Evolutionary conservation across 2,797 vertebrate species (phyloP), one percentile per base, ranked within the genome.

Genomic region (Karalla daura): DNA sequence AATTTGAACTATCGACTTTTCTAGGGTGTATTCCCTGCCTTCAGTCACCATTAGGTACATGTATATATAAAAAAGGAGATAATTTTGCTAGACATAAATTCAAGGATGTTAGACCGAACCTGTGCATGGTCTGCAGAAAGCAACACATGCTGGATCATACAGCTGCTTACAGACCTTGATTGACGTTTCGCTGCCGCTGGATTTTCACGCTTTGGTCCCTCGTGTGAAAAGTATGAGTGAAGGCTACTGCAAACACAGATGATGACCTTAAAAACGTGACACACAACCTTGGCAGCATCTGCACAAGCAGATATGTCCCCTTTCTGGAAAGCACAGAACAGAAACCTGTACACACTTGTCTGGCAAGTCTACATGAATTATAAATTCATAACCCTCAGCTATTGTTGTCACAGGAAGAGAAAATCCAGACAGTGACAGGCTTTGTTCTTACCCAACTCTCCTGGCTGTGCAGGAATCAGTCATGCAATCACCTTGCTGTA

Each of bases 221-320:
- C 41, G 15, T n/a, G 37, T 30, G 18, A 45, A 52, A 30, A 46
- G 23, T 32, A 20, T 27, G 5, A 20, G 27, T 28, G 4, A 3
- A 41, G 21, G 17, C 5, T 23, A 36, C 9, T 14, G 17, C 24
- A 15, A n/a, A 21, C 1, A 46, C 44, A 46, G 17, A 62, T 28
- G 21, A 14, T 37, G 21, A 67, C 53, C 47, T 60, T 68, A 35
- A 45, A 20, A 51, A 45, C 52, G 20, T n/a, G 35, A 24, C 21
- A 15, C 12, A 21, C 30, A 23, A 27, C 59, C 27, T 24, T 32
- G 45, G 41, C 50, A 58, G 11, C 45, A 32, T 40, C 20, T 11
- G 23, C 21, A 54, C 30, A 32, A 23, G 30, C 18, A 56, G n/a
- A 24, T 68, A 18, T 2, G 46, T 41, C 1, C 17, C 27, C 32